These are phyloP conservation scores for Vireo griseus DNA, from an alignment of 2,797 vertebrate genomes.

Conservation along the genomic window DNA sequence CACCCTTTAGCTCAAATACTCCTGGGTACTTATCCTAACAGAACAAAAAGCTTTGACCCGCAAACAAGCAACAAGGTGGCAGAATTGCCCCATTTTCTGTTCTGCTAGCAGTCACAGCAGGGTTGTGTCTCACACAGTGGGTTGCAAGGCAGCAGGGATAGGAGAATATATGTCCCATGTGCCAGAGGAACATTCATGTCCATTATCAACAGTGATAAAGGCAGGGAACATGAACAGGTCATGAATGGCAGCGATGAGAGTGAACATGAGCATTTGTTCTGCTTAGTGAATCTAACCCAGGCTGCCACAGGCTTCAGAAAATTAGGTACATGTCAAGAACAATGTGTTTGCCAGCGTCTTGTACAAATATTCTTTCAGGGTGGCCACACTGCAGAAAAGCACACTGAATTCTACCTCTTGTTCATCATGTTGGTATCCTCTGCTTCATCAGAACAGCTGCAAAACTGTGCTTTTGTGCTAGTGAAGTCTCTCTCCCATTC, in stretches of 20 bases:
- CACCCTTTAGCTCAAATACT: neutral
- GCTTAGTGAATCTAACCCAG: neutral
- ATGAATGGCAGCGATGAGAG: accelerated
- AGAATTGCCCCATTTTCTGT: neutral
- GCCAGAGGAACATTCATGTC: neutral
- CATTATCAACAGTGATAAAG: neutral
- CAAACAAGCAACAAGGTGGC: neutral
- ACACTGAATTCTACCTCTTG: neutral
- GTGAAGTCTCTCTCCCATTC: neutral
- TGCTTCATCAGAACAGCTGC: neutral
- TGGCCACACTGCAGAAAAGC: neutral
- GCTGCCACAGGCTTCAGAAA: neutral
- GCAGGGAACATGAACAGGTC: neutral
- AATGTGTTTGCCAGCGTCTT: neutral
- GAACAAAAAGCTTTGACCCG: neutral
- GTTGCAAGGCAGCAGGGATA: neutral
- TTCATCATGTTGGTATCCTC: neutral
- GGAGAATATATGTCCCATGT: neutral
- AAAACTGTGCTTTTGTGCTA: neutral
- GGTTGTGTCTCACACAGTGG: accelerated
- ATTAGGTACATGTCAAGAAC: neutral
- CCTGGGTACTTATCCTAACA: neutral
- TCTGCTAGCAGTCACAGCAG: neutral
- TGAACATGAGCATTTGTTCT: neutral
- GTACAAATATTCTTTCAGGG: neutral